Evolutionary conservation across 2,888 invertebrate genomes (phyloP).

Genomic region (Eupsilia transversa): DNA sequence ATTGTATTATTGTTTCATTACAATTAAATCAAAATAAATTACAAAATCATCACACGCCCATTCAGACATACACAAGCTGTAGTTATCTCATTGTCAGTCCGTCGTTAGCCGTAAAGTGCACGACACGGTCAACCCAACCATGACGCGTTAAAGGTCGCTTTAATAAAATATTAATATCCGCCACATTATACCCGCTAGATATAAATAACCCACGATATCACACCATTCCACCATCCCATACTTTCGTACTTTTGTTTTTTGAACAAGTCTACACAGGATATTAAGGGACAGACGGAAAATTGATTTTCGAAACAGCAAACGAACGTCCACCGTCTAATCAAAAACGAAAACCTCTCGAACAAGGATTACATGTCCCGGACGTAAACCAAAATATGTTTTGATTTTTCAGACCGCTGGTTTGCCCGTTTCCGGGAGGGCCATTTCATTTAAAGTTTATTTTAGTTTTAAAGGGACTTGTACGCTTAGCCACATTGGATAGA

Average conservation of each 20-base stretch:
- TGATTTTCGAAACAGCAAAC: slow-evolving; percentile 28
- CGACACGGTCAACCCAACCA: slow-evolving; percentile 30
- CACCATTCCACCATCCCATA: slow-evolving; percentile 8
- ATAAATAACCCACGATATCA: slow-evolving; percentile 32
- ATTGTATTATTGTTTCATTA: not conserved
- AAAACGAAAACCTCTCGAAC: slow-evolving; percentile 14
- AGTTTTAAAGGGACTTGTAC: not conserved
- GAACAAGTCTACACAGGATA: slow-evolving; percentile 17
- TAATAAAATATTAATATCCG: slow-evolving; percentile 58
- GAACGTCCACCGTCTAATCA: slow-evolving; percentile 9
- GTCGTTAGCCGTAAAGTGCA: slow-evolving; percentile 43
- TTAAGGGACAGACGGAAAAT: slow-evolving; percentile 24
- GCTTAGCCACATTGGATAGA: not conserved
- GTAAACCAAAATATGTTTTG: slow-evolving; percentile 12
- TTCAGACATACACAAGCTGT: not conserved
- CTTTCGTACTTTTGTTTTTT: slow-evolving; percentile 3
- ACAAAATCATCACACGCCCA: not conserved
- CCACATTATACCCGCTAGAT: slow-evolving; percentile 22
- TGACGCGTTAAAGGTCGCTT: slow-evolving; percentile 48
- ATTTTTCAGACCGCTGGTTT: slow-evolving; percentile 19
- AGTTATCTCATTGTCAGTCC: not conserved
- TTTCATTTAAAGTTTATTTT: slow-evolving; percentile 8
- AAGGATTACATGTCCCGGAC: slow-evolving; percentile 1
- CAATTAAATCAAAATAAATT: not conserved
- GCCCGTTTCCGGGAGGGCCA: not conserved